Evolutionary conservation across 2,888 invertebrate species (phyloP).

Genomic region (Bedellia somnulentella): DNA sequence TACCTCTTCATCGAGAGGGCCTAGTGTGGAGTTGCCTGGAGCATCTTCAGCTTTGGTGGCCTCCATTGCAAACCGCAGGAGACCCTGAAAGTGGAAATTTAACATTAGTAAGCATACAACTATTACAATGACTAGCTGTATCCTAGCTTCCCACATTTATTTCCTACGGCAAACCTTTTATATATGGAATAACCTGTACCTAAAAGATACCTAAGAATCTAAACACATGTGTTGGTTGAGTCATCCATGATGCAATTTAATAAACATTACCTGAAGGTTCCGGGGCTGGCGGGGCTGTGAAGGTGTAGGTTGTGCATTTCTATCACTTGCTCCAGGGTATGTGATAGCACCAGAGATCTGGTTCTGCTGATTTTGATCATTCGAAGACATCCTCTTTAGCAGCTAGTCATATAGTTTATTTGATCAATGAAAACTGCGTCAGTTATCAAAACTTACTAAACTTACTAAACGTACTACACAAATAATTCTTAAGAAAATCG

Average conservation of each 20-base stretch:
- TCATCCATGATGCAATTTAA: no score
- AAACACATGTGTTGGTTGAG: no score
- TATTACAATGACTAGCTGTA: slow-evolving; percentile 1
- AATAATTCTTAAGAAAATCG: no score
- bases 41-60: slow-evolving; percentile 64
- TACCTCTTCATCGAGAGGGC: slow-evolving; percentile 70
- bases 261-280: slow-evolving; percentile 47
- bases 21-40: slow-evolving; percentile 37
- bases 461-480: no score
- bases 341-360: slow-evolving; percentile 23
- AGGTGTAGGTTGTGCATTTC: slow-evolving; percentile 15
- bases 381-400: slow-evolving; percentile 34
- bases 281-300: slow-evolving; percentile 34
- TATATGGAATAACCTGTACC: no score
- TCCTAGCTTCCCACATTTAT: no score
- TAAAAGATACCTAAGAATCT: no score
- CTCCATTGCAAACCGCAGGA: slow-evolving; percentile 72
- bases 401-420: no score
- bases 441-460: no score
- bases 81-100: slow-evolving; percentile 49
- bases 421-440: no score
- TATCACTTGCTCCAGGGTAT: slow-evolving; percentile 17
- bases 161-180: no score
- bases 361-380: slow-evolving; percentile 19
- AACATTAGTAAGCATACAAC: background rate